Conservation (phyloP, 2,113 vertebrate species). For the Bos javanicus region DNA sequence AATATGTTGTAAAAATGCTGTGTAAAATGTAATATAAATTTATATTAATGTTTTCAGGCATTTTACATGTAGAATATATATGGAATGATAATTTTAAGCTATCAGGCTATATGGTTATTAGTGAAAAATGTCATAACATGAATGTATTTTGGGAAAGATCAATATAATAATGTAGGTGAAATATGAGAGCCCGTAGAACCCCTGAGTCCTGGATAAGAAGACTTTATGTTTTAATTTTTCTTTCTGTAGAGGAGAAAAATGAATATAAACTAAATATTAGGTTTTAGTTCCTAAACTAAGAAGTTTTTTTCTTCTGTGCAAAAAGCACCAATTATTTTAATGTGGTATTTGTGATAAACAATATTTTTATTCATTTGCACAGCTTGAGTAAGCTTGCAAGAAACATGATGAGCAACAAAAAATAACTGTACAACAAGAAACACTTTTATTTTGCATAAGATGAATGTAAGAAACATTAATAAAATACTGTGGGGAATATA, state of each 20-base stretch:
- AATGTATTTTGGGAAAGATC: background rate
- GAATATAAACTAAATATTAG: background rate
- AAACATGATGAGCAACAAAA: background rate
- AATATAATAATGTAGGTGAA: background rate
- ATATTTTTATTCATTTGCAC: background rate
- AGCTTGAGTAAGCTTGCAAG: background rate
- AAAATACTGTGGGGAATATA: background rate
- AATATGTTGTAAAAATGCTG: background rate
- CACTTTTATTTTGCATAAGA: background rate
- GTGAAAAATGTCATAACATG: background rate
- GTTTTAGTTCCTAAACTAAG: background rate
- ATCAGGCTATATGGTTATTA: background rate
- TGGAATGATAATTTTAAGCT: background rate
- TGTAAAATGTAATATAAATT: background rate
- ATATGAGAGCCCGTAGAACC: background rate
- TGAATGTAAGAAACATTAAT: background rate
- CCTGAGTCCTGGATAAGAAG: background rate
- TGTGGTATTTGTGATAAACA: background rate
- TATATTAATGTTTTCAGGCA: background rate
- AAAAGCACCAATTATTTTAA: constrained; percentile 6
- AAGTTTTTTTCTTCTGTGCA: background rate
- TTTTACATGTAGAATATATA: background rate
- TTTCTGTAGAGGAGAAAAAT: background rate
- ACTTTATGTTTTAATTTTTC: background rate
- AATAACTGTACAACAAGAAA: background rate